phyloP scores from a whole-genome alignment of 2,888 invertebrate genomes.

The Smittia sp. region DNA sequence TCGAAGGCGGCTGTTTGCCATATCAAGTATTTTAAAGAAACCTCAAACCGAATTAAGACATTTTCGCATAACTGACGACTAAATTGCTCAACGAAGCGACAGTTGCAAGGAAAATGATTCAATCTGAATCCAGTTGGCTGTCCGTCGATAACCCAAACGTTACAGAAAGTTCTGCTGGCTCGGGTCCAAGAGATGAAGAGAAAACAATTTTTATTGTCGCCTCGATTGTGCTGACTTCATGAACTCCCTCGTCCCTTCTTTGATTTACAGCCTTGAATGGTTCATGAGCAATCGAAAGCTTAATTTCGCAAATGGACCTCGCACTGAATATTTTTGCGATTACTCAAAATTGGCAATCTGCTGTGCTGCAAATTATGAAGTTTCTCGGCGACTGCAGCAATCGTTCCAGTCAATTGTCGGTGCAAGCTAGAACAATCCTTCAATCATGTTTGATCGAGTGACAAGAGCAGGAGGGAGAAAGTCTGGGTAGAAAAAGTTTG shows the following conservation, averaged over 20 bases:
- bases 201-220: slow-evolving; percentile 18
- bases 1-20: not conserved
- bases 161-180: slow-evolving; percentile 5
- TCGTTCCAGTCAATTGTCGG: not conserved
- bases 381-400: not conserved
- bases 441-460: too few relatives aligned
- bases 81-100: not conserved
- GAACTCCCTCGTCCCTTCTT: not conserved
- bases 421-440: too few relatives aligned
- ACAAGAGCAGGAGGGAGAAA: too few relatives aligned
- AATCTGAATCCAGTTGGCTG: not conserved
- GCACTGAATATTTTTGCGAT: slow-evolving; percentile 6
- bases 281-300: not conserved
- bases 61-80: not conserved
- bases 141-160: not conserved
- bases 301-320: slow-evolving; percentile 16
- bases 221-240: not conserved
- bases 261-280: slow-evolving; percentile 14
- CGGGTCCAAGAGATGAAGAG: slow-evolving; percentile 1
- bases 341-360: not conserved
- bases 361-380: slow-evolving; percentile 9
- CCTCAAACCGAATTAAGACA: not conserved
- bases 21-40: too few relatives aligned
- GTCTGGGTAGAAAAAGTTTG: not conserved
- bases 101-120: not conserved